A percentile compares a stretch with the other conserved stretches of the same genome.
phyloP scores from a whole-genome alignment of 2,113 vertebrate genomes.

The Clupea harengus region DNA sequence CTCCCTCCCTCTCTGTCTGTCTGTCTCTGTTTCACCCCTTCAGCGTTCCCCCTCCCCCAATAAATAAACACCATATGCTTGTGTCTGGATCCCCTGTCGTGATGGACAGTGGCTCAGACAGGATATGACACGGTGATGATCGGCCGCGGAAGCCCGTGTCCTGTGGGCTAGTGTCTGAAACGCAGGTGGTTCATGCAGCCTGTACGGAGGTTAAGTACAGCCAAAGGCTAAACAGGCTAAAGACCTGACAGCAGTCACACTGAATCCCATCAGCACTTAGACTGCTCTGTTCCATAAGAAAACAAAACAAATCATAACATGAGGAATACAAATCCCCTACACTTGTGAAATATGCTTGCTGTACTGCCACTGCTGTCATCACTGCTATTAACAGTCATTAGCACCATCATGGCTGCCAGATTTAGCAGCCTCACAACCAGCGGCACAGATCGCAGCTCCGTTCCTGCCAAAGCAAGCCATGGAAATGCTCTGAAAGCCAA shows the following conservation, averaged over 20 bases:
- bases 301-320: neutral
- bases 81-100: slow-evolving; percentile 39
- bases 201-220: slow-evolving; percentile 33
- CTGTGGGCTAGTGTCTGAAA: slow-evolving; percentile 11
- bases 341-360: slow-evolving; percentile 23
- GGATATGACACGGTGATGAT: slow-evolving; percentile 42
- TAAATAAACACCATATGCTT: slow-evolving; percentile 50
- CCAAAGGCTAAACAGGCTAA: slow-evolving; percentile 35
- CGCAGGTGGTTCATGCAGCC: neutral
- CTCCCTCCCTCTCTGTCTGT: neutral
- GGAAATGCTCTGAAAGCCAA: neutral
- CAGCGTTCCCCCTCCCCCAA: neutral
- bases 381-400: slow-evolving; percentile 4
- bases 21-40: neutral
- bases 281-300: slow-evolving; percentile 3
- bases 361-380: slow-evolving; percentile 6
- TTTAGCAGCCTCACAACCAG: slow-evolving; percentile 3
- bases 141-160: slow-evolving; percentile 7
- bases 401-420: slow-evolving; percentile 15
- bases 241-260: slow-evolving; percentile 34
- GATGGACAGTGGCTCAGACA: slow-evolving; percentile 45
- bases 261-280: slow-evolving; percentile 24
- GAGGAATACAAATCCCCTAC: neutral
- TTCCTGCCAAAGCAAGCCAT: neutral
- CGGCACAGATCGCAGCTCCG: neutral